Percentiles rank a stretch among this genome's conserved stretches.
Conservation (phyloP, 2,113 vertebrate species). For the Edolisoma coerulescens region DNA sequence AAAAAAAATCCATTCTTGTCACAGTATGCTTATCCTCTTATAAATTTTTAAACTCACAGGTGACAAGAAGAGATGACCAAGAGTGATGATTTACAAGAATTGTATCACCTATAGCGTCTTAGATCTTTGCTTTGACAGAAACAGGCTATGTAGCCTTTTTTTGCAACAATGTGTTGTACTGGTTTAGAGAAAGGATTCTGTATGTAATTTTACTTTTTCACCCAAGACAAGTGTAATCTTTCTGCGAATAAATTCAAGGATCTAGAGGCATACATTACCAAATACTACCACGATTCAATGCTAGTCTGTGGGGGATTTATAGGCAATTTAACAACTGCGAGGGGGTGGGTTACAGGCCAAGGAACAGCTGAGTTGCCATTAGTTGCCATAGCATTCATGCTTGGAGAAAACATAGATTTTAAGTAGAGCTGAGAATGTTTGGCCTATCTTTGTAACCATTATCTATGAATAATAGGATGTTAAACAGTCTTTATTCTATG, state of each 20-base stretch:
- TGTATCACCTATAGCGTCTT: background rate
- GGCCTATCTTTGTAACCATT: background rate
- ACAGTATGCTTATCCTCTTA: background rate
- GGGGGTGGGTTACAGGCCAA: background rate
- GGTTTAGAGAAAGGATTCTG: background rate
- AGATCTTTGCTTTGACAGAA: background rate
- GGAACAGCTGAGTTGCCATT: background rate
- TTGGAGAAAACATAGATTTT: background rate
- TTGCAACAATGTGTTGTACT: background rate
- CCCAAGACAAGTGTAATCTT: background rate
- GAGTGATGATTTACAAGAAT: background rate
- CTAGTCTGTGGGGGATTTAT: background rate
- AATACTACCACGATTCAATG: background rate
- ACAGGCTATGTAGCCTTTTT: background rate
- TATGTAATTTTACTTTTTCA: background rate
- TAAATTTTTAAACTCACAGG: background rate
- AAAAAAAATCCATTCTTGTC: background rate
- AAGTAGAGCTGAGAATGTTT: background rate
- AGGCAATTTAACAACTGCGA: background rate
- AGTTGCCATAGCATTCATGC: background rate
- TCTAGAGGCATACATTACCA: background rate
- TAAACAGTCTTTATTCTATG: background rate
- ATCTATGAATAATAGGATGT: background rate
- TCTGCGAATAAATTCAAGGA: background rate
- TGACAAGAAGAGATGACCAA: background rate